Evolutionary conservation across 2,888 invertebrate species (phyloP).

Genomic region (Euplexia lucipara): DNA sequence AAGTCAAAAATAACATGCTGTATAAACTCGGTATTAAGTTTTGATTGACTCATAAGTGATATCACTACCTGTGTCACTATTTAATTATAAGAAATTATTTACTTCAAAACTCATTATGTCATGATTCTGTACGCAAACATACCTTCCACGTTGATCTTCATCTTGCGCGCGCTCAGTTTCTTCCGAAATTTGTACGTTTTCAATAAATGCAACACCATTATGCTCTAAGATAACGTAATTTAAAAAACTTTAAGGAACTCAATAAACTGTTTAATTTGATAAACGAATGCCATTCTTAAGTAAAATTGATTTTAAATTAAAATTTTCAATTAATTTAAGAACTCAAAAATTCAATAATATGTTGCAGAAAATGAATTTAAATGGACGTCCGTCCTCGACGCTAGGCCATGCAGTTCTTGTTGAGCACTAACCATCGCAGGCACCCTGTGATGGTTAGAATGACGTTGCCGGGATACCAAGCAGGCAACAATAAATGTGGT

Average conservation of each 20-base stretch:
- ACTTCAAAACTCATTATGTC: constrained; percentile 23
- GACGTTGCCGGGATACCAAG: constrained; percentile 44
- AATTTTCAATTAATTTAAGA: not conserved
- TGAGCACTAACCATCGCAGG: not conserved
- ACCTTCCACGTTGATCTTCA: constrained; percentile 28
- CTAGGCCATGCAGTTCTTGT: constrained; percentile 35
- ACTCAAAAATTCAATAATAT: not conserved
- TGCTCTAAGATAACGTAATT: not conserved
- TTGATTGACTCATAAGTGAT: constrained; percentile 46
- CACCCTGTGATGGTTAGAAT: no score
- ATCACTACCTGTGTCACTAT: constrained; percentile 37
- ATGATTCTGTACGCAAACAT: constrained; percentile 23
- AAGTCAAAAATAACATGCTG: constrained; percentile 5
- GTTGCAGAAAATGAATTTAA: not conserved
- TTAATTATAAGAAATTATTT: constrained; percentile 19
- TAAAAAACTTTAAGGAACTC: not conserved
- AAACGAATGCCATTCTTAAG: not conserved
- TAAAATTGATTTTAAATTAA: not conserved
- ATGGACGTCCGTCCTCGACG: constrained; percentile 24
- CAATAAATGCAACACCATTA: constrained; percentile 44
- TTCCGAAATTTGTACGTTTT: constrained; percentile 48
- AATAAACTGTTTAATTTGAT: not conserved
- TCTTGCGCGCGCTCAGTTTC: constrained; percentile 10
- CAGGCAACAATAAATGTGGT: constrained; percentile 33
- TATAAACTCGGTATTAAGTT: not conserved